Evolutionary conservation across 2,888 invertebrate genomes (phyloP).

Genomic region (Tenthredo livida): DNA sequence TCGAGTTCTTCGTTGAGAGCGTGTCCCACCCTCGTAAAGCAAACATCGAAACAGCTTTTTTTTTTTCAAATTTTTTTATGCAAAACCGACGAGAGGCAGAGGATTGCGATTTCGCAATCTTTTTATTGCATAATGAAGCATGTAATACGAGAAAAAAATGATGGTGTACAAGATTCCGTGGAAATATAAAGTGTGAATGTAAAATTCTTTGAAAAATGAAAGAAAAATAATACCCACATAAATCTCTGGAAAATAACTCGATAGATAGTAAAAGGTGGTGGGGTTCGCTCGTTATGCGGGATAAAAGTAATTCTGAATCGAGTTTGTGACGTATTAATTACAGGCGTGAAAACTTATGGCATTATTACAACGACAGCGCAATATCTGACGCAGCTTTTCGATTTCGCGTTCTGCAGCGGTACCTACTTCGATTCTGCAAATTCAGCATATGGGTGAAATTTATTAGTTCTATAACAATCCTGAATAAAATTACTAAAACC

Average conservation of each 20-base stretch:
- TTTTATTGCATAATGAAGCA: background rate
- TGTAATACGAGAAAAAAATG: too few species aligned
- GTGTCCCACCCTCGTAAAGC: background rate
- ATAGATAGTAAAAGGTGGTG: too few species aligned
- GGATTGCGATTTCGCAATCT: background rate
- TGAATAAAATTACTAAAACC: background rate
- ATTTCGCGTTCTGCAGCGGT: too few species aligned
- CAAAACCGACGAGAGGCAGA: background rate
- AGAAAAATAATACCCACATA: too few species aligned
- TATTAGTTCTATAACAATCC: background rate
- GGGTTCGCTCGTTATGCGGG: background rate
- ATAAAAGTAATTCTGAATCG: background rate
- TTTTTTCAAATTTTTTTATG: background rate
- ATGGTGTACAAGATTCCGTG: too few species aligned
- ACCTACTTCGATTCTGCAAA: background rate
- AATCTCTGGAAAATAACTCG: background rate
- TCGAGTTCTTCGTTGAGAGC: background rate
- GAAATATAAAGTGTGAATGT: too few species aligned
- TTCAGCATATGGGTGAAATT: conserved; percentile 19
- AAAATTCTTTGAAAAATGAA: background rate
- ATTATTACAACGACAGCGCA: background rate
- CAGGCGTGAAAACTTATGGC: background rate
- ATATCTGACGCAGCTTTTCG: conserved; percentile 13
- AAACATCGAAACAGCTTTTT: background rate
- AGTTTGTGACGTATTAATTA: background rate